Evolutionary conservation across 1,140 invertebrate genomes (phyloP).

Genomic region (Vollenhovia emeryi): DNA sequence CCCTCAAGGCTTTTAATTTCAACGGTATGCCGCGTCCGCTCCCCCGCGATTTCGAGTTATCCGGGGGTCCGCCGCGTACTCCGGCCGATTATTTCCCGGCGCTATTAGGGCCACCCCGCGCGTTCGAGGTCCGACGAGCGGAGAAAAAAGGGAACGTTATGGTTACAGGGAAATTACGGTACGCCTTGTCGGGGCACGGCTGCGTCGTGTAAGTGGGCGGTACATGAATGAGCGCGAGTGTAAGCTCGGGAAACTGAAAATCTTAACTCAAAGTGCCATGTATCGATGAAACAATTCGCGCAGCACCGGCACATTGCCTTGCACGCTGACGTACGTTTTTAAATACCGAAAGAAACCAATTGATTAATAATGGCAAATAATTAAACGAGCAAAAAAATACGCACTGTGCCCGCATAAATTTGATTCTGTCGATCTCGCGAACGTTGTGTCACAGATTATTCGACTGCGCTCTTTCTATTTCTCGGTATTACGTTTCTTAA

Average conservation of each 20-base stretch:
- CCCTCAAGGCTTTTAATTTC: conserved; percentile 82
- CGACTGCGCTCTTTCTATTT: not conserved
- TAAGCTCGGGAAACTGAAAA: not conserved
- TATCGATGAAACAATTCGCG: not conserved
- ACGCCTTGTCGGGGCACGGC: not conserved
- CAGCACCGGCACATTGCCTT: not conserved
- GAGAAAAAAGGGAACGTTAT: conserved; percentile 45
- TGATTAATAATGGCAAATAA: not conserved
- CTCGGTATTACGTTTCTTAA: not conserved
- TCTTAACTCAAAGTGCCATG: not conserved
- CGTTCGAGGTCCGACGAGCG: conserved; percentile 1
- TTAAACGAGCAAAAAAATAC: not conserved
- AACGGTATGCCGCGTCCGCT: conserved; percentile 72
- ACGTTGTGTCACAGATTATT: not conserved
- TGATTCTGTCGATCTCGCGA: not conserved
- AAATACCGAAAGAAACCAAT: not conserved
- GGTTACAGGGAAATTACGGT: conserved; percentile 56
- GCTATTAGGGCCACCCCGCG: conserved; percentile 28
- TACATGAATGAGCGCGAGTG: conserved; percentile 14
- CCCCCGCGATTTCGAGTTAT: conserved; percentile 45
- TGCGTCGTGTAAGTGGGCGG: not conserved
- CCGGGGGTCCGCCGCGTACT: not conserved
- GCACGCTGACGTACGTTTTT: not conserved
- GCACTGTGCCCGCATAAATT: not conserved
- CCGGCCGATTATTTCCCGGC: conserved; percentile 36